Evolutionary conservation across 1,140 invertebrate genomes (phyloP).

Genomic region (Cyrtorhinus lividipennis): DNA sequence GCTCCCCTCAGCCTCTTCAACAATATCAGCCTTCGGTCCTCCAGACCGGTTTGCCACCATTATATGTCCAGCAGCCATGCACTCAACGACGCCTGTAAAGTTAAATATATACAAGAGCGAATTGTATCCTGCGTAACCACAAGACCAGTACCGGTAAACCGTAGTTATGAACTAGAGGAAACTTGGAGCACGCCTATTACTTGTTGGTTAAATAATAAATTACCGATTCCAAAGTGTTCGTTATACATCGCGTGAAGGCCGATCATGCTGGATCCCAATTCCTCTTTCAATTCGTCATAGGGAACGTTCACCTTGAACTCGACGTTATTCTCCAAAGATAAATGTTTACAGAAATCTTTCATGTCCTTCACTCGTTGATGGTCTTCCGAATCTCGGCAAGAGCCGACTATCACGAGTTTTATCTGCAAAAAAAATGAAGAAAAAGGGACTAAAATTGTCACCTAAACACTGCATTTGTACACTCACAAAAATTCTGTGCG

Average conservation of each 20-base stretch:
- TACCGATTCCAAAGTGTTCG: conserved; percentile 98
- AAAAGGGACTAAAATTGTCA: too few relatives aligned
- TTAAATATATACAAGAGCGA: too few relatives aligned
- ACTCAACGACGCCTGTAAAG: conserved; percentile 73
- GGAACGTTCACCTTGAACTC: conserved; percentile 79
- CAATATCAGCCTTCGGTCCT: conserved; percentile 83
- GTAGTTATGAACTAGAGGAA: too few relatives aligned
- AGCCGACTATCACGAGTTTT: conserved; percentile 71
- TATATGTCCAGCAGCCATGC: conserved; percentile 93
- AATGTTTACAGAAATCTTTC: conserved; percentile 60
- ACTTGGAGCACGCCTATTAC: too few relatives aligned
- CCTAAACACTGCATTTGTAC: too few relatives aligned
- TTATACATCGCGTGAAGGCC: conserved; percentile 98
- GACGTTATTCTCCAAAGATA: conserved; percentile 71
- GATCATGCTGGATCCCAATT: conserved; percentile 55
- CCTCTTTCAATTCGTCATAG: conserved; percentile 62
- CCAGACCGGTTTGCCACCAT: conserved; percentile 89
- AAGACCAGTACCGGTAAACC: too few relatives aligned
- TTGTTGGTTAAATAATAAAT: too few relatives aligned
- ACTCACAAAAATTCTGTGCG: too few relatives aligned
- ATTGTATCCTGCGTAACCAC: too few relatives aligned
- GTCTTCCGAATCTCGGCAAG: conserved; percentile 79
- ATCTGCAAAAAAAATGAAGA: too few relatives aligned
- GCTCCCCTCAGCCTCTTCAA: conserved; percentile 54
- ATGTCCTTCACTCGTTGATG: conserved; percentile 66